These are phyloP conservation scores for Liodrosophila aerea DNA, from an alignment of 2,888 invertebrate genomes.

Conservation along the genomic window DNA sequence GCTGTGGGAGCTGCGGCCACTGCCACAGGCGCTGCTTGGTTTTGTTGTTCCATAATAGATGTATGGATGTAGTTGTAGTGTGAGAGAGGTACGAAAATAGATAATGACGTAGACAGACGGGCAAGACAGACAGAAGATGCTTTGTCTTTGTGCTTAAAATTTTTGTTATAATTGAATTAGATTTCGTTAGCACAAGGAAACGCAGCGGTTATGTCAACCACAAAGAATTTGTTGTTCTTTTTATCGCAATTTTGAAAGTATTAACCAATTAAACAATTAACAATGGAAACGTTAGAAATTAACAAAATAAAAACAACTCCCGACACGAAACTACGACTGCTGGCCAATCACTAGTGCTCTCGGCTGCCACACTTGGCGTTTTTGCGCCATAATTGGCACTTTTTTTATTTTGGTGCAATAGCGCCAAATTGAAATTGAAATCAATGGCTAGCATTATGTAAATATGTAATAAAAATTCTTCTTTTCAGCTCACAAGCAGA, in stretches of 20 bases:
- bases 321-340: constrained; percentile 69
- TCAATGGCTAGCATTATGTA: too few relatives aligned
- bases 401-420: too few relatives aligned
- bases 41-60: constrained; percentile 58
- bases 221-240: constrained; percentile 22
- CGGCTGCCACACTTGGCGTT: too few relatives aligned
- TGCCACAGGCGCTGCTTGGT: constrained; percentile 37
- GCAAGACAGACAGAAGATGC: too few relatives aligned
- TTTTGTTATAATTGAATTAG: constrained; percentile 64
- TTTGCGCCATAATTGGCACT: too few relatives aligned
- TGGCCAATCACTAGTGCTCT: constrained; percentile 35
- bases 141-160: constrained; percentile 34
- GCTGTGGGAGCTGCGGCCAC: constrained; percentile 43
- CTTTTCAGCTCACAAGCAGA: too few relatives aligned
- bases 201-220: constrained; percentile 45
- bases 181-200: constrained; percentile 46
- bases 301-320: constrained; percentile 66
- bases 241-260: constrained; percentile 50
- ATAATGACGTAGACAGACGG: constrained; percentile 73
- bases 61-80: constrained; percentile 1
- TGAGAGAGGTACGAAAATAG: constrained; percentile 68
- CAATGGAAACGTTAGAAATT: constrained; percentile 45
- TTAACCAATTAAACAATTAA: constrained; percentile 51
- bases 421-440: too few relatives aligned
- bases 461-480: too few relatives aligned